Base-by-base conservation (phyloP, 2,888 invertebrate species). In the Cryptus viduatorius region DNA sequence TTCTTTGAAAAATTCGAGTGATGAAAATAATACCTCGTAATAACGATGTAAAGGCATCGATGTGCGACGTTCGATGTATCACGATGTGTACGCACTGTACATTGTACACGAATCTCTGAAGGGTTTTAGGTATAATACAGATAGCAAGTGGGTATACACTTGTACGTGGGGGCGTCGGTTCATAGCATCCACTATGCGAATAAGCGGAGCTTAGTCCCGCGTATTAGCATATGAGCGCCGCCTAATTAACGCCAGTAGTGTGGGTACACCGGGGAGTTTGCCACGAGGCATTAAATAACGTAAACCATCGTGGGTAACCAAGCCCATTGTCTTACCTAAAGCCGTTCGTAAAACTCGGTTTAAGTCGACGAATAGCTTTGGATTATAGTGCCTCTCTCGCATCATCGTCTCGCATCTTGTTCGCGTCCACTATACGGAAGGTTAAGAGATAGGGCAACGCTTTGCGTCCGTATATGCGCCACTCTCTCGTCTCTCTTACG, bases 171-270 rank as follows among this genome's bases (percentile, higher is more conserved):
- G 59, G 67, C 67, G 78, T 61, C 79, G 90, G 91, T 90, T 92
- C 92, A 89, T 88, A 89, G 89, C 89, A 90, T 90, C 90, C 88
- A 90, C 91, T 90, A 90, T 88, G 90, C 90, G 91, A 92, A 92
- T 93, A 92, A 92, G 91, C 92, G 91, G 89, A 91, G 92, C 93
- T 93, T 93, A 93, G 93, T 83, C 90, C 86, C 86, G 76, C 90
- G 90, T 92, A 93, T 93, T 93, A 93, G 93, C 93, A 93, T 93
- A 93, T 91, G 92, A 93, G 92, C 92, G 88, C 89, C 88, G 92
- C 92, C 93, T 93, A 93, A 93, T 93, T 93, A 93, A 92, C 92
- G 91, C 89, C 88, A 90, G 87, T 50, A 53, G 56, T 68, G 68
- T 65, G 71, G 37, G 37, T 8, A 37, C 37, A 37, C 56, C 65